These are phyloP conservation scores for Eubucco bourcierii DNA, from an alignment of 2,113 vertebrate genomes.

Conservation along the genomic window DNA sequence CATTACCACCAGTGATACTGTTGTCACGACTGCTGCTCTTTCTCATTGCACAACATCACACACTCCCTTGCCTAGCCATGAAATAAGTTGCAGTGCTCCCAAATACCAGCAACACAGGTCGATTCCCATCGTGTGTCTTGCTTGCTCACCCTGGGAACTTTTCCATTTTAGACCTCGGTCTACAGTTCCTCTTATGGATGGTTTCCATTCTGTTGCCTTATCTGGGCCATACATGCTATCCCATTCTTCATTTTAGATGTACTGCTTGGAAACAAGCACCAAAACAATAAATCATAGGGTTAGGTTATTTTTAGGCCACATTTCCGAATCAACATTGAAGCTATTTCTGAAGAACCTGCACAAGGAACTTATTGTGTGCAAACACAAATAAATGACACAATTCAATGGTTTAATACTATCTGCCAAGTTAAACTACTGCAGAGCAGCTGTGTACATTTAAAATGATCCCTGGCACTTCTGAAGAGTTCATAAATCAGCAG, in stretches of 20 bases:
- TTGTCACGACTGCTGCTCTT: conserved; percentile 29
- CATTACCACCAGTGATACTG: conserved; percentile 14
- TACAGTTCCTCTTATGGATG: conserved; percentile 1
- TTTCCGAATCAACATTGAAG: conserved; percentile 56
- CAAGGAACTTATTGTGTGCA: conserved; percentile 80
- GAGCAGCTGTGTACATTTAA: conserved; percentile 83
- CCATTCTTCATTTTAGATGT: conserved; percentile 68
- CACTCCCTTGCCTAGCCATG: not conserved
- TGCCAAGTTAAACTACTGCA: conserved; percentile 81
- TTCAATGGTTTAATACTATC: conserved; percentile 77
- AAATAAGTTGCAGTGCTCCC: conserved; percentile 14
- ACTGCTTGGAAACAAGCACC: conserved; percentile 64
- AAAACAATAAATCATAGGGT: conserved; percentile 69
- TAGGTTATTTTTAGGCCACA: conserved; percentile 62
- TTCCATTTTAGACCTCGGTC: conserved; percentile 17
- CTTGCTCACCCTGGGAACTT: conserved; percentile 35
- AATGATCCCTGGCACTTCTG: conserved; percentile 77
- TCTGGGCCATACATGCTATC: conserved; percentile 49
- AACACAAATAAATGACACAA: conserved; percentile 85
- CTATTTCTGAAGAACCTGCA: conserved; percentile 76
- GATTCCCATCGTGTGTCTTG: conserved; percentile 3
- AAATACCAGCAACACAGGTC: not conserved
- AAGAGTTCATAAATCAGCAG: conserved; percentile 79
- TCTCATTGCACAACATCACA: conserved; percentile 11
- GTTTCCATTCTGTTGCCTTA: conserved; percentile 51